These are phyloP conservation scores for Crossocerus cetratus DNA, from an alignment of 2,888 invertebrate species.

Conservation along the genomic window DNA sequence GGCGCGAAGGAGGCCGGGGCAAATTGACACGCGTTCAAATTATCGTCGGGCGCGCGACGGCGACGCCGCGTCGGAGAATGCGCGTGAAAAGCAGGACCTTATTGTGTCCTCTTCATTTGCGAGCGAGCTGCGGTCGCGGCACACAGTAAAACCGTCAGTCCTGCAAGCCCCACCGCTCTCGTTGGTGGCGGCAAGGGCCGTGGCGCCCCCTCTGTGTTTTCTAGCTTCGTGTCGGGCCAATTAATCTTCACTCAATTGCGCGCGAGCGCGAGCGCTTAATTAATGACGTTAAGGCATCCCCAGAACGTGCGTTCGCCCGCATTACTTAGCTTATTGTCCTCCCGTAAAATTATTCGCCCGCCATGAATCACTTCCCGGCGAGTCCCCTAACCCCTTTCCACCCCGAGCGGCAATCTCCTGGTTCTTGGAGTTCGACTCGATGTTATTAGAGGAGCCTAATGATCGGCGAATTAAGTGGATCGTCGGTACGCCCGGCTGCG, in stretches of 20 bases:
- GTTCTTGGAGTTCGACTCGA: conserved; percentile 4
- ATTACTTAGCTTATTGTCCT: conserved; percentile 67
- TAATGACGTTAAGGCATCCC: conserved; percentile 61
- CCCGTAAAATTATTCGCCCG: conserved; percentile 58
- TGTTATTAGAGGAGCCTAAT: conserved; percentile 53
- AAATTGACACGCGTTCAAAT: conserved; percentile 62
- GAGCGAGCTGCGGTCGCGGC: background rate
- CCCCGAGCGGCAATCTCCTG: conserved; percentile 12
- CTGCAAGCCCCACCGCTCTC: conserved; percentile 5
- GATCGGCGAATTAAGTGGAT: conserved; percentile 54
- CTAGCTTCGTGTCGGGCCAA: conserved; percentile 50
- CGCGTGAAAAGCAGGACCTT: conserved; percentile 33
- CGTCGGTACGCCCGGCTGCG: conserved; percentile 16
- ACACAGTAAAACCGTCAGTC: background rate
- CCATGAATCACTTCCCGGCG: conserved; percentile 57
- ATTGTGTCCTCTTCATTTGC: conserved; percentile 53
- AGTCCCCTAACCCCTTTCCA: conserved; percentile 3
- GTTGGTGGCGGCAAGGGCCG: background rate
- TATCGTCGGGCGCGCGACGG: conserved; percentile 43
- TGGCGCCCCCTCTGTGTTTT: conserved; percentile 13
- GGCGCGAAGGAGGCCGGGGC: conserved; percentile 30
- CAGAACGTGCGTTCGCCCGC: conserved; percentile 37
- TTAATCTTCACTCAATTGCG: conserved; percentile 68
- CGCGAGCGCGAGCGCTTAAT: conserved; percentile 52
- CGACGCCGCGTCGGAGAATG: conserved; percentile 42